phyloP scores from a whole-genome alignment of 2,113 vertebrate species.

The Megaceryle torquata region DNA sequence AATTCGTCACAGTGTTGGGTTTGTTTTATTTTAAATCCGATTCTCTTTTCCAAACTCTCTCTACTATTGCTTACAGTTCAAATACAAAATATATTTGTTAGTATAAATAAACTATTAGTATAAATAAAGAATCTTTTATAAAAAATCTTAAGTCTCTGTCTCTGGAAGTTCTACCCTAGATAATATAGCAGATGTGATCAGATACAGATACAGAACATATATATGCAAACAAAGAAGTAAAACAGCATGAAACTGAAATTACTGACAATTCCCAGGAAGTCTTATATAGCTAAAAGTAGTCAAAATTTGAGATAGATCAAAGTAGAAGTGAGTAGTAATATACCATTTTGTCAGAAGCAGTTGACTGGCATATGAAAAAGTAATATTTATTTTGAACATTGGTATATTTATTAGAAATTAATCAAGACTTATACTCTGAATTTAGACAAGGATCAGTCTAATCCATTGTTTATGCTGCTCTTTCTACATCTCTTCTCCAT shows the following conservation, averaged over 20 bases:
- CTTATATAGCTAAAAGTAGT: not conserved
- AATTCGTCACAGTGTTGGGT: not conserved
- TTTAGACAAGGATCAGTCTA: not conserved
- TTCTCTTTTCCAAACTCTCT: not conserved
- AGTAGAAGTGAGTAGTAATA: not conserved
- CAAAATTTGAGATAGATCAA: not conserved
- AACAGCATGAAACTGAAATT: not conserved
- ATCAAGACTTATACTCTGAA: not conserved
- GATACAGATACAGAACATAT: not conserved
- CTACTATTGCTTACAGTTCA: not conserved
- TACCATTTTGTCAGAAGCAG: not conserved
- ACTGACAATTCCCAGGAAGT: not conserved
- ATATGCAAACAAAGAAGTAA: not conserved
- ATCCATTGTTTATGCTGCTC: not conserved
- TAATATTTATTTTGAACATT: not conserved
- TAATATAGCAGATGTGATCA: not conserved
- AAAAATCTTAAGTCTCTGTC: not conserved
- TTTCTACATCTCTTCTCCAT: not conserved
- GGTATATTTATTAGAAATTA: not conserved
- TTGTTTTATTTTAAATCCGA: rapidly evolving
- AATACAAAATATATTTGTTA: not conserved
- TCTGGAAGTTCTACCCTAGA: not conserved
- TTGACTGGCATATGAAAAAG: not conserved
- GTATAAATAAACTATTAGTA: not conserved
- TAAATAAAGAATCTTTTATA: not conserved